Evolutionary conservation across 1,140 invertebrate genomes (phyloP).

Genomic region (Drosophila neocordata): DNA sequence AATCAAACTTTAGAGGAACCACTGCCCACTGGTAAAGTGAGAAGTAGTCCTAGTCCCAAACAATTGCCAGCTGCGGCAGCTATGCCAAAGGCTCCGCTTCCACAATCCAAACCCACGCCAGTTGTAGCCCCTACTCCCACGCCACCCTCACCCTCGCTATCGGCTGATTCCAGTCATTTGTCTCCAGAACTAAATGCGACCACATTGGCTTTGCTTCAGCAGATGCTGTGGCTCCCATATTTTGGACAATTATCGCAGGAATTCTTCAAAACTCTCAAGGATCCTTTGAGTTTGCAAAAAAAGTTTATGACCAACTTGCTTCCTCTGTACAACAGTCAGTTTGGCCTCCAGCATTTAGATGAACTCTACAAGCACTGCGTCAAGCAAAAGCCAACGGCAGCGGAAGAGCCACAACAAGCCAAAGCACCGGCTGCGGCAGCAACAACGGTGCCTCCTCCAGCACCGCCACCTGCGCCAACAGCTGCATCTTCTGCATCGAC

Average conservation of each 20-base stretch:
- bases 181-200: constrained; percentile 87
- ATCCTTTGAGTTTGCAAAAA: constrained; percentile 72
- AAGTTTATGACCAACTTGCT: constrained; percentile 68
- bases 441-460: constrained; percentile 16
- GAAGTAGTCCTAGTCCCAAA: constrained; percentile 46
- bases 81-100: neutral
- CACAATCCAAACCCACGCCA: constrained; percentile 24
- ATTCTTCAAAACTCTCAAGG: constrained; percentile 84
- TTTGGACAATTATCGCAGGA: constrained; percentile 86
- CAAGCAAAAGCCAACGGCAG: constrained; percentile 56
- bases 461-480: neutral
- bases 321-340: constrained; percentile 64
- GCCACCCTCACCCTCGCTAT: constrained; percentile 30
- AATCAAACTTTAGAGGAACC: constrained; percentile 35
- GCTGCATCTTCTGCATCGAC: constrained; percentile 9
- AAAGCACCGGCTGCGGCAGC: constrained; percentile 22
- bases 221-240: constrained; percentile 89
- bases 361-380: constrained; percentile 74
- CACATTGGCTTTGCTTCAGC: constrained; percentile 87
- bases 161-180: constrained; percentile 82
- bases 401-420: constrained; percentile 32
- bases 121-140: constrained; percentile 27
- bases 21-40: constrained; percentile 28
- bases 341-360: constrained; percentile 71
- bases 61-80: constrained; percentile 15